Percentiles rank a stretch among this genome's conserved stretches.
phyloP scores from a whole-genome alignment of 1,140 invertebrate genomes.

The Goniozus legneri region DNA sequence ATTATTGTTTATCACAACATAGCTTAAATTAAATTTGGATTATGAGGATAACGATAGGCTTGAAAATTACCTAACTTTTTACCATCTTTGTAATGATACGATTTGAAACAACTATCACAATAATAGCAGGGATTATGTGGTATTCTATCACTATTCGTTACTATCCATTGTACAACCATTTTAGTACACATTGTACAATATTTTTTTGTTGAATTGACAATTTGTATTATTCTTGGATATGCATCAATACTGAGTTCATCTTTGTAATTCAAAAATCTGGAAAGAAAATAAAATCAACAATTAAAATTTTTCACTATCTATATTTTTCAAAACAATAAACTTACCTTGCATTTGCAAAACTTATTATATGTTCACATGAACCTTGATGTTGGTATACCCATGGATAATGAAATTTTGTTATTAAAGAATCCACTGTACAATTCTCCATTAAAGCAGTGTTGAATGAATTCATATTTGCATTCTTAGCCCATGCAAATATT shows the following conservation, averaged over 20 bases:
- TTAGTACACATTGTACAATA: slow-evolving; percentile 58
- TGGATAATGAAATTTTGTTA: slow-evolving; percentile 68
- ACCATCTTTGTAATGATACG: slow-evolving; percentile 63
- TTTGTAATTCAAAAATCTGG: slow-evolving; percentile 54
- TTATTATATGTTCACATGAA: slow-evolving; percentile 83
- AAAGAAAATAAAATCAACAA: slow-evolving; percentile 12
- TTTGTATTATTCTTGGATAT: slow-evolving; percentile 57
- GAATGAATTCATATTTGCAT: slow-evolving; percentile 57
- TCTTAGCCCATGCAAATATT: slow-evolving; percentile 64
- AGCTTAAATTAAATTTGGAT: slow-evolving; percentile 19
- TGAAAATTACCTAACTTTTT: slow-evolving; percentile 50
- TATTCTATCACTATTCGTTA: slow-evolving; percentile 57
- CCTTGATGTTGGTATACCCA: slow-evolving; percentile 85
- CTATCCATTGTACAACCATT: slow-evolving; percentile 59
- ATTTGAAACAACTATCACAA: slow-evolving; percentile 63
- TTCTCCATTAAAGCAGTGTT: slow-evolving; percentile 60
- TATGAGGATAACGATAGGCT: slow-evolving; percentile 43
- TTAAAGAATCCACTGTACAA: slow-evolving; percentile 62
- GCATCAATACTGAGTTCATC: slow-evolving; percentile 48
- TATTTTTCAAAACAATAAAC: neutral
- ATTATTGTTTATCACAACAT: neutral
- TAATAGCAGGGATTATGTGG: slow-evolving; percentile 66
- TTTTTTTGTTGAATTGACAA: slow-evolving; percentile 42
- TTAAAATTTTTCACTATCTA: slow-evolving; percentile 1
- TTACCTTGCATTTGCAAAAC: slow-evolving; percentile 69